Evolutionary conservation across 2,888 invertebrate genomes (phyloP).

Genomic region (Hypomecis punctinalis): DNA sequence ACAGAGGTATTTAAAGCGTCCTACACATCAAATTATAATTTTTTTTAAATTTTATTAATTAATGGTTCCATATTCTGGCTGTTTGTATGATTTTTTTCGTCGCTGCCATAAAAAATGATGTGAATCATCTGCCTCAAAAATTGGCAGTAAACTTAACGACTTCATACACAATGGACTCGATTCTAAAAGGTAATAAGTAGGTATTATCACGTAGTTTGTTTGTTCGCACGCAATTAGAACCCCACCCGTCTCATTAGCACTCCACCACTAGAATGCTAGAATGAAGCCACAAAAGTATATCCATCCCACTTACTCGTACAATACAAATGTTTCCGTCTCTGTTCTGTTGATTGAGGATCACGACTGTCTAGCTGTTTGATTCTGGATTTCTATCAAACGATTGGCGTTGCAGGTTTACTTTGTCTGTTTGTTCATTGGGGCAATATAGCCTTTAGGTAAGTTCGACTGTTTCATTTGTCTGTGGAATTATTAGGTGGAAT

Average conservation of each 20-base stretch:
- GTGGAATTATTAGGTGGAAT: neutral
- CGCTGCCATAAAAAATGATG: neutral
- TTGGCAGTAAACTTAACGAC: slow-evolving; percentile 22
- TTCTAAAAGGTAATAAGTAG: slow-evolving; percentile 56
- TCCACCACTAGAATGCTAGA: slow-evolving; percentile 54
- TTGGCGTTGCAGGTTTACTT: slow-evolving; percentile 70
- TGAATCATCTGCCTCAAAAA: slow-evolving; percentile 4
- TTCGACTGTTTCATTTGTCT: slow-evolving; percentile 14
- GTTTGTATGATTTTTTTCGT: neutral
- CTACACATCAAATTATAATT: too few relatives aligned
- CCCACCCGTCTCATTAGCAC: slow-evolving; percentile 80
- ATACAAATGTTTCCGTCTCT: slow-evolving; percentile 48
- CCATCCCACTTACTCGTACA: slow-evolving; percentile 57
- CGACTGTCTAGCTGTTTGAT: slow-evolving; percentile 66
- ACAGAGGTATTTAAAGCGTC: too few relatives aligned
- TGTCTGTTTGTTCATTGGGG: slow-evolving; percentile 57
- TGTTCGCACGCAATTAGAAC: slow-evolving; percentile 81
- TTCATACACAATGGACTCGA: slow-evolving; percentile 11
- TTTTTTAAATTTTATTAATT: too few relatives aligned
- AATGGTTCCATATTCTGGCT: neutral
- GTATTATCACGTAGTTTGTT: slow-evolving; percentile 76
- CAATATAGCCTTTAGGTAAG: slow-evolving; percentile 48
- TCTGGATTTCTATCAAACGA: slow-evolving; percentile 71
- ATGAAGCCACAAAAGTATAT: slow-evolving; percentile 51
- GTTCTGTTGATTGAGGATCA: slow-evolving; percentile 71